These are phyloP conservation scores for Lasioglossum morio DNA, from an alignment of 2,888 invertebrate species.

Conservation along the genomic window DNA sequence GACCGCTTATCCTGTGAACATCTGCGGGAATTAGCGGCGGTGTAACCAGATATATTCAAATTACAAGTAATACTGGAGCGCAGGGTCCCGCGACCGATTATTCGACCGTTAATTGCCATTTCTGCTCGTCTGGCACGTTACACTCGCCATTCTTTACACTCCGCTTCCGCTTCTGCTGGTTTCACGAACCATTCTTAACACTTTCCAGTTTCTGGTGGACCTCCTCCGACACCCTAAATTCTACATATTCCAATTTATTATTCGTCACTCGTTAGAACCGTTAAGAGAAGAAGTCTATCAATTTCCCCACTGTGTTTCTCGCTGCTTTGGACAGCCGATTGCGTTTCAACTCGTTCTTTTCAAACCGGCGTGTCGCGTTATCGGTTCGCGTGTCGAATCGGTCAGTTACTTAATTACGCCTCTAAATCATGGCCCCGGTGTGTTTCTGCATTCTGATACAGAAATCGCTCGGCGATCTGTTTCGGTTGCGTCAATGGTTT, in stretches of 20 bases:
- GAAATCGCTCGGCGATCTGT: background rate
- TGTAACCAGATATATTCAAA: background rate
- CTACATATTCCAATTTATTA: no score
- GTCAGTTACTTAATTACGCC: slow-evolving; percentile 7
- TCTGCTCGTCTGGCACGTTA: background rate
- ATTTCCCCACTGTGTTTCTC: no score
- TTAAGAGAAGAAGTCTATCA: no score
- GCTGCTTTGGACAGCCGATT: background rate
- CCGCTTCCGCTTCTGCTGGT: no score
- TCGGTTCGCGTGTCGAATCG: background rate
- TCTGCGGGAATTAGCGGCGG: background rate
- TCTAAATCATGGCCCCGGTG: background rate
- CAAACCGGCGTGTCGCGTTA: background rate
- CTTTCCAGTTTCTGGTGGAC: no score
- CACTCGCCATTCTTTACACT: background rate
- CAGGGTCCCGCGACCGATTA: background rate
- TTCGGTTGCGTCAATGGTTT: slow-evolving; percentile 15
- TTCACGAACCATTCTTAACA: no score
- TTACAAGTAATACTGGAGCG: no score
- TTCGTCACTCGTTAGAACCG: no score
- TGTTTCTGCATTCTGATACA: slow-evolving; percentile 12
- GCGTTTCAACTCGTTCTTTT: background rate
- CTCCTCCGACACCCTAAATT: no score
- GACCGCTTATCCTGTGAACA: slow-evolving; percentile 3
- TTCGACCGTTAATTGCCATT: background rate